phyloP scores from a whole-genome alignment of 2,113 vertebrate species.

The Colius striatus region DNA sequence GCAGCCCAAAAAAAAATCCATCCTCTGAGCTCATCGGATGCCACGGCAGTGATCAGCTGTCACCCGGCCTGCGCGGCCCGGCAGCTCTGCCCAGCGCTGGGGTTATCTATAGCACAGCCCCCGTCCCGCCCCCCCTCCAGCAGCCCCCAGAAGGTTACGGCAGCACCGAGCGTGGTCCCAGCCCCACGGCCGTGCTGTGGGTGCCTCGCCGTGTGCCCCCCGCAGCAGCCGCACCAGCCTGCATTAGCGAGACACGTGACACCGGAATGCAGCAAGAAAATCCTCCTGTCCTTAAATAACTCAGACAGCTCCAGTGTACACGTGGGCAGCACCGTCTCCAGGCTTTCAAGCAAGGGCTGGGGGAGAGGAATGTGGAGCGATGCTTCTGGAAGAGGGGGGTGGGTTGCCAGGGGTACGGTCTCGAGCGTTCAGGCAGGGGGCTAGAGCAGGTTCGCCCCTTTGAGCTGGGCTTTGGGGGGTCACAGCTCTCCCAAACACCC shows the following conservation, averaged over 20 bases:
- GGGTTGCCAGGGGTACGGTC: neutral
- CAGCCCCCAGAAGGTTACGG: fast-evolving
- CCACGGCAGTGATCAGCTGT: neutral
- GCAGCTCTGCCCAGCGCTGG: neutral
- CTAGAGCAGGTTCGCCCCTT: neutral
- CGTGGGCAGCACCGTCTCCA: constrained; percentile 46
- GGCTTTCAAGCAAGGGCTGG: neutral
- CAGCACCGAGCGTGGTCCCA: fast-evolving
- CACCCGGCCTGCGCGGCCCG: neutral
- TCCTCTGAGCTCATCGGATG: constrained; percentile 25
- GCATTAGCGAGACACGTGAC: neutral
- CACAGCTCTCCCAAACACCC: neutral
- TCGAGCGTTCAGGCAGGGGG: fast-evolving
- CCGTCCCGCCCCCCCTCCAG: fast-evolving
- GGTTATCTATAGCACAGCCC: constrained; percentile 56
- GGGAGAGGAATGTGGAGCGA: neutral
- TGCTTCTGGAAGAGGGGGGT: constrained; percentile 5
- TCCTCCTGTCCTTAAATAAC: constrained; percentile 67
- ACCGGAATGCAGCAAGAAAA: constrained; percentile 47
- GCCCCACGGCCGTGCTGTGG: fast-evolving
- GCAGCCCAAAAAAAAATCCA: constrained; percentile 31
- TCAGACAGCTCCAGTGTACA: constrained; percentile 43
- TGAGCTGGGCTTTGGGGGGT: neutral
- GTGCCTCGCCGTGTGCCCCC: neutral
- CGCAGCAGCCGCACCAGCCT: neutral